A percentile compares a stretch with the other conserved stretches of the same genome.
Evolutionary conservation across 2,888 invertebrate species (phyloP).

Genomic region (Bombylius discolor): DNA sequence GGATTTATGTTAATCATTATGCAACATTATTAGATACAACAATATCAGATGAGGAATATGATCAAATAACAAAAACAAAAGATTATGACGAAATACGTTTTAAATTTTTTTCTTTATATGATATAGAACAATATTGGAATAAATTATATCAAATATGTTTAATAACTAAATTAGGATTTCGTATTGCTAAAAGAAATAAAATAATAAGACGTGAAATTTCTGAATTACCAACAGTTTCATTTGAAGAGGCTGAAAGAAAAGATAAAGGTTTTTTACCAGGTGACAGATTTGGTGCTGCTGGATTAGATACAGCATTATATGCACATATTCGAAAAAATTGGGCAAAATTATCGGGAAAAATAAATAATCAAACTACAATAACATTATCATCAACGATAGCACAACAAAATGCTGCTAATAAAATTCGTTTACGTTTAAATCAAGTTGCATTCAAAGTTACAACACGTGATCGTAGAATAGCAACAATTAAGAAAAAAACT

Average conservation of each 20-base stretch:
- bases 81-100: conserved; percentile 45
- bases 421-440: neutral
- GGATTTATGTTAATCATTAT: conserved; percentile 54
- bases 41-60: conserved; percentile 46
- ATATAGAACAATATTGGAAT: conserved; percentile 54
- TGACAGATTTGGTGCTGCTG: conserved; percentile 57
- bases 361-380: conserved; percentile 6
- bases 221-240: conserved; percentile 19
- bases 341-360: conserved; percentile 26
- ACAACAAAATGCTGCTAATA: neutral
- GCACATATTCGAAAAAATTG: conserved; percentile 52
- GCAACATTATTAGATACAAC: conserved; percentile 53
- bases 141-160: conserved; percentile 54
- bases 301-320: conserved; percentile 57
- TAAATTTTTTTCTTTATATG: conserved; percentile 39
- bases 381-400: neutral
- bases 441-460: neutral
- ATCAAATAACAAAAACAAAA: conserved; percentile 42
- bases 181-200: neutral
- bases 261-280: conserved; percentile 56
- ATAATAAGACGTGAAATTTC: conserved; percentile 8
- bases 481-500: neutral
- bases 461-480: neutral
- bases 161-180: conserved; percentile 45
- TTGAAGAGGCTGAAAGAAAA: conserved; percentile 26